Percentiles rank a stretch among this genome's conserved stretches.
Evolutionary conservation across 2,113 vertebrate genomes (phyloP).

Genomic region (Lamprotornis superbus): DNA sequence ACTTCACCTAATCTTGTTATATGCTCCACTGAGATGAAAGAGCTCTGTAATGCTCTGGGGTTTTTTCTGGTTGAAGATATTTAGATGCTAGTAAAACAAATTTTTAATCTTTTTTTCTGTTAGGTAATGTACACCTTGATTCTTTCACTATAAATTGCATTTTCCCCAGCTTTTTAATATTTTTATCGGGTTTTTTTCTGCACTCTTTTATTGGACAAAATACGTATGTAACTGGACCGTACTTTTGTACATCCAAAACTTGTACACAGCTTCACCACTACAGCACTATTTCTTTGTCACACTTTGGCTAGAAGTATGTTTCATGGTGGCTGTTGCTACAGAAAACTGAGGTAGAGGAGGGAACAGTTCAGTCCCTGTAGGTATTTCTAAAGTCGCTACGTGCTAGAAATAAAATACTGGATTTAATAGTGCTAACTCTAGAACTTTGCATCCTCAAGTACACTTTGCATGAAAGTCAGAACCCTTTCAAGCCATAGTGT

Average conservation of each 20-base stretch:
- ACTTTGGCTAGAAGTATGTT: not conserved
- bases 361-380: not conserved
- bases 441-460: not conserved
- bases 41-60: accelerated
- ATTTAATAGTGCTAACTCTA: not conserved
- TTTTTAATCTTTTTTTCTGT: not conserved
- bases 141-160: not conserved
- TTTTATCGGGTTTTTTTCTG: not conserved
- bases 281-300: not conserved
- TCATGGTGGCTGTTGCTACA: not conserved
- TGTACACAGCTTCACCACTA: not conserved
- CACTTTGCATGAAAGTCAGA: not conserved
- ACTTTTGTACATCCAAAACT: not conserved
- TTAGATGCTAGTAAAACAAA: not conserved
- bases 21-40: not conserved
- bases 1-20: not conserved
- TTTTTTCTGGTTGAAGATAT: not conserved
- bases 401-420: not conserved
- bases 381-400: not conserved
- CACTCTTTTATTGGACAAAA: not conserved
- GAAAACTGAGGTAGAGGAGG: not conserved
- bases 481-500: not conserved
- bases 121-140: not conserved
- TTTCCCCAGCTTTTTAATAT: not conserved
- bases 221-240: not conserved